Evolutionary conservation across 1,140 invertebrate genomes (phyloP).

Genomic region (Polypedilum pembai): DNA sequence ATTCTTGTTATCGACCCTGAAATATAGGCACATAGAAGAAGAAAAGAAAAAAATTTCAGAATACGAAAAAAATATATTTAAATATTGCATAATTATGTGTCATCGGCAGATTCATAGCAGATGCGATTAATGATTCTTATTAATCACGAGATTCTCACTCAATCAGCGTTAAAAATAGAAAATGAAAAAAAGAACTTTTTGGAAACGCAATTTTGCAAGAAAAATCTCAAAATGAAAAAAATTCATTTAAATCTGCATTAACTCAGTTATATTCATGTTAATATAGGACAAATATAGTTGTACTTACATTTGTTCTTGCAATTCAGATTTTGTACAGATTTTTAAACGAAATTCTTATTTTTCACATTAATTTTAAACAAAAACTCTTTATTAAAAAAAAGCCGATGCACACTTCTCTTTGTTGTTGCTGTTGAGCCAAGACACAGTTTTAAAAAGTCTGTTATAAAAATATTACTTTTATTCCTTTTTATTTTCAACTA

Average conservation of each 20-base stretch:
- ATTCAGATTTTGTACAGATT: too few relatives aligned
- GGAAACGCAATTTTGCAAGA: neutral
- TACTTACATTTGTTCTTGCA: too few relatives aligned
- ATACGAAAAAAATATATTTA: neutral
- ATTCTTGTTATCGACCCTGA: constrained; percentile 2
- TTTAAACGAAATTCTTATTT: too few relatives aligned
- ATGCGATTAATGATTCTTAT: neutral
- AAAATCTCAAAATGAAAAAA: neutral
- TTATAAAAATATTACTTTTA: neutral
- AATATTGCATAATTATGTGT: neutral
- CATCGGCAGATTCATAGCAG: neutral
- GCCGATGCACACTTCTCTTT: neutral
- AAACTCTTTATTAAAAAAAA: too few relatives aligned
- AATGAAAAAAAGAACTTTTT: neutral
- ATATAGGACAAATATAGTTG: too few relatives aligned
- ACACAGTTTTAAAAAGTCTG: neutral
- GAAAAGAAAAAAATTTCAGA: too few relatives aligned
- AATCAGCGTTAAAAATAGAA: neutral
- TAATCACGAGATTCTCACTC: neutral
- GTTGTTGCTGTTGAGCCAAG: neutral
- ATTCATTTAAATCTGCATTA: neutral
- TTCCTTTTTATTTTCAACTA: constrained; percentile 41
- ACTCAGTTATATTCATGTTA: neutral
- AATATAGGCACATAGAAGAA: neutral
- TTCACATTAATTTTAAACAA: too few relatives aligned